Evolutionary conservation across 2,888 invertebrate genomes (phyloP).

Genomic region (Scaptomyza flava): DNA sequence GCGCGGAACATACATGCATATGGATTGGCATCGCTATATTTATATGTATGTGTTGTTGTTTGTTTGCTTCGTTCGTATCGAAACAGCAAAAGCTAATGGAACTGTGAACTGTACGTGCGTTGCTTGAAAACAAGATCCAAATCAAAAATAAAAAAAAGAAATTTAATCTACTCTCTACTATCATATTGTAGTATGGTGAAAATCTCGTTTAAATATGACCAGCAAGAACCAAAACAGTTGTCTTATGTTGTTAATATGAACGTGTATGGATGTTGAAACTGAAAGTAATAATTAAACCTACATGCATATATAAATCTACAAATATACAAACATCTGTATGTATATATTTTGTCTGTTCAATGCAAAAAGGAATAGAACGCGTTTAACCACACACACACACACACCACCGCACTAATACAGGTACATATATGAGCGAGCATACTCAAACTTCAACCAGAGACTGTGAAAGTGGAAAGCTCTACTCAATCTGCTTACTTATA

Average conservation of each 20-base stretch:
- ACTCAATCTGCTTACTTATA: conserved; percentile 36
- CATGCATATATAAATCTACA: conserved; percentile 21
- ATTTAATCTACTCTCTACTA: conserved; percentile 42
- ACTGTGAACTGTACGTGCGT: conserved; percentile 66
- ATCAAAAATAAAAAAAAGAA: conserved; percentile 36
- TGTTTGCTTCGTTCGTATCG: conserved; percentile 61
- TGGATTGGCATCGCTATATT: conserved; percentile 48
- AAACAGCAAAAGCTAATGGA: conserved; percentile 64
- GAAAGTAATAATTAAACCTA: conserved; percentile 51
- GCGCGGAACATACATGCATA: conserved; percentile 48
- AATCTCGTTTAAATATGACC: conserved; percentile 38
- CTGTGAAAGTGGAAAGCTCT: conserved; percentile 61
- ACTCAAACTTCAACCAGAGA: conserved; percentile 49
- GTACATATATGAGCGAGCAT: conserved; percentile 15
- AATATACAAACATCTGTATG: conserved; percentile 12
- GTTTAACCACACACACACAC: conserved; percentile 32
- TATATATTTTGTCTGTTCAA: conserved; percentile 17
- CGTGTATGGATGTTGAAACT: conserved; percentile 58
- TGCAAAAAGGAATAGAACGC: conserved; percentile 53
- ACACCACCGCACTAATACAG: conserved; percentile 13
- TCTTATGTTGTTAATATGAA: conserved; percentile 26
- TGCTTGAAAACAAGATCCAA: conserved; percentile 56
- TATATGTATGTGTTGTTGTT: conserved; percentile 52
- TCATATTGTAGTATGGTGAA: conserved; percentile 25
- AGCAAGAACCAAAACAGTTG: conserved; percentile 43